Evolutionary conservation across 23 tunicate genomes (phyloP), one percentile per base, ranked within the genome.

Genomic region (Aplidium turbinatum): DNA sequence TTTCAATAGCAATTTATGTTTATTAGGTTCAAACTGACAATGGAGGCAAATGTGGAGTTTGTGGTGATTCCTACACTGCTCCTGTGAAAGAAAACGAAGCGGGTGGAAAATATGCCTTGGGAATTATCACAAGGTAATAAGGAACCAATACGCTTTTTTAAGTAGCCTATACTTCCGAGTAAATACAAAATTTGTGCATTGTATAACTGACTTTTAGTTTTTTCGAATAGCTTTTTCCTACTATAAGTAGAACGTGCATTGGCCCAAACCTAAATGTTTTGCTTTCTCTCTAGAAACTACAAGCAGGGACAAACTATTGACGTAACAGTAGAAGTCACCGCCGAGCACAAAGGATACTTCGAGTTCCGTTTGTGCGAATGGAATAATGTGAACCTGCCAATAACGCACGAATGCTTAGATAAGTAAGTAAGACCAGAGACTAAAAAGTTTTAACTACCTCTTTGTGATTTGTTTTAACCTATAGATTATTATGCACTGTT

Each of bases 61-160:
- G 97, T 34, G 97, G 97, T 0, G 97, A 90, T 72, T 45, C 85
- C 2, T 82, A 70, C 31, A 45, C 47, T 31, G 84, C 80, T 3
- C 71, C 47, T 3, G 54, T 61, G 1, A 83, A 76, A 76, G 89
- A 90, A 31, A 83, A 90, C 53, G 97, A 82, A 55, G 81, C 82
- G 5, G 85, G 85, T 0, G 97, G 97, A 20, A 90, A 78, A 83
- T 90, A 82, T 46, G 97, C 94, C 0, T 51, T 72, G 45, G 94
- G 94, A 48, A 87, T 87, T n/a, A 87, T 87, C 20, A 70, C 76
- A 0, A 65, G 85, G 79, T 84, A 70, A 38, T n/a, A n/a, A n/a
- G n/a, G n/a, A n/a, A n/a, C n/a, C n/a, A n/a, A n/a, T n/a, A 11
- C 16, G 13, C 11, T 42, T 42, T 42, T 9, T 11, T 42, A 42